Evolutionary conservation across 2,113 vertebrate genomes (phyloP), one percentile per base, ranked within the genome.

Genomic region (Sarotherodon lohbergeri): DNA sequence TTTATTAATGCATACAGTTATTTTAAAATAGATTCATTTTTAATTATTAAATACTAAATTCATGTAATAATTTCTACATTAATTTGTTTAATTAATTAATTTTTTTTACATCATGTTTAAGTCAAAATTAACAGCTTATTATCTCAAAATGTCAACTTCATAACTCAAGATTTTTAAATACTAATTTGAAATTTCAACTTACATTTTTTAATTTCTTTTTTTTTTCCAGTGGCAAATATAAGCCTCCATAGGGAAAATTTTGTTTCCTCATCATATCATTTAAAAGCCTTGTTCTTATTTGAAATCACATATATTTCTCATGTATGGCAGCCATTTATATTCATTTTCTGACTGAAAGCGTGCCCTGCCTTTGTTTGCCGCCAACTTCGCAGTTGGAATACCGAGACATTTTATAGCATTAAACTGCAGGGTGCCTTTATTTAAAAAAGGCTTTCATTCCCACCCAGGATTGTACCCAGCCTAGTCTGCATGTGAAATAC

Each of bases 361-460:
- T 81, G 68, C 5, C 8, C 36, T 24, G 80, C 12, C 59, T 81
- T 66, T 41, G 57, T 36, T 88, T 83, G 27, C 41, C 39, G 9
- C 27, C 3, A 48, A 81, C 81, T 86, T 85, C 68, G 4, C 66
- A 46, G 80, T 79, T 16, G 71, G 89, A 88, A 84, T 52, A 34
- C 54, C 39, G 78, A 79, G 83, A 86, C 73, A 43, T 90, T 93
- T 90, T 86, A 85, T 76, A 89, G 89, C 83, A 90, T 89, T 90
- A 88, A 93, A 88, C 96, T 83, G 90, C 90, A 56, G 90, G 94
- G 79, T 34, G 87, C 86, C 92, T 90, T 91, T 79, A 82, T 91
- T 92, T 90, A 92, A 94, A 92, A 94, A 94, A 91, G 86, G 84
- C 90, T 91, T 91, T 92, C 90, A 92, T 95, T 94, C 94, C 92